phyloP scores from a whole-genome alignment of 2,797 vertebrate species.

The Myotis daubentonii region DNA sequence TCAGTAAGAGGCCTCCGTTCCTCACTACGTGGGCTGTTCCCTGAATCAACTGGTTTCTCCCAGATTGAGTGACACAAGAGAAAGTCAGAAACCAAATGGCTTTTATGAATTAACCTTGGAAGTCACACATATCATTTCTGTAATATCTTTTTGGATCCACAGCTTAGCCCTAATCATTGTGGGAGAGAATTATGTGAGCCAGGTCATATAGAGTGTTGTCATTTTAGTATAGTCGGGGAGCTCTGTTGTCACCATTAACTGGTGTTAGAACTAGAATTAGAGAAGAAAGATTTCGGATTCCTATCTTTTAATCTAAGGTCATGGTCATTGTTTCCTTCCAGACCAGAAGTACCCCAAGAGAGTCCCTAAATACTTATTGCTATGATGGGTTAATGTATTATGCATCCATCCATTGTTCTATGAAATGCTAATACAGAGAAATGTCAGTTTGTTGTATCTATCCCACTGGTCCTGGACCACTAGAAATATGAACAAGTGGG shows the following conservation, averaged over 20 bases:
- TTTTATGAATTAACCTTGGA: not conserved
- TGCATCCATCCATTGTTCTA: not conserved
- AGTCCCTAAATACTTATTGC: not conserved
- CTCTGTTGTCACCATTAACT: not conserved
- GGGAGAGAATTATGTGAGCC: not conserved
- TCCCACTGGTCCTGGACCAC: not conserved
- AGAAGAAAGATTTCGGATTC: not conserved
- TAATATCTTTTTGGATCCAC: not conserved
- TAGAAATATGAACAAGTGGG: not conserved
- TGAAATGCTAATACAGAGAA: constrained; percentile 8
- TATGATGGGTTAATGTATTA: not conserved
- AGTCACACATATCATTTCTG: not conserved
- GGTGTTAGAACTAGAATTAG: not conserved
- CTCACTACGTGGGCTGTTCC: not conserved
- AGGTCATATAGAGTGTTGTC: not conserved
- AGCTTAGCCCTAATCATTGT: not conserved
- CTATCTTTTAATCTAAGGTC: not conserved
- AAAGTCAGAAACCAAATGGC: not conserved
- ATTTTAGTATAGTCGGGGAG: not conserved
- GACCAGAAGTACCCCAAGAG: not conserved
- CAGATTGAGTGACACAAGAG: not conserved
- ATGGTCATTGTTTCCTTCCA: not conserved
- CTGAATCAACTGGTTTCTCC: not conserved
- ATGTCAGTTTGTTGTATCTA: not conserved
- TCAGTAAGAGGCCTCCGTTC: not conserved